A percentile compares a stretch with the other conserved stretches of the same genome.
Conservation (phyloP, 2,797 vertebrate genomes). For the Anguilla megastoma region DNA sequence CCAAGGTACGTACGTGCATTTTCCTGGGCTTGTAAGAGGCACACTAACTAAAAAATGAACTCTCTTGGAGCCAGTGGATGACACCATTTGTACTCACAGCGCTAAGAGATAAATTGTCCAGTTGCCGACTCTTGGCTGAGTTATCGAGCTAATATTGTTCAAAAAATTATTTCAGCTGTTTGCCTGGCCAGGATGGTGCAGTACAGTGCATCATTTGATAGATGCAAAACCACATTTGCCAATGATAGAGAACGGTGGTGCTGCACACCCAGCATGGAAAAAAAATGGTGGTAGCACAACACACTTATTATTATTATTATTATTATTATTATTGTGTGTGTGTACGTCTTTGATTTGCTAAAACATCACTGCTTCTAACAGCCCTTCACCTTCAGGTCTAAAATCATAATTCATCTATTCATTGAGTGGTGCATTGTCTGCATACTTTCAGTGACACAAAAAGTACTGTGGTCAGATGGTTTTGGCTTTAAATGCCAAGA, state of each 20-base stretch:
- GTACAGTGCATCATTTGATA: neutral
- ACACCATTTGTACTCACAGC: neutral
- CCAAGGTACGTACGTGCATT: neutral
- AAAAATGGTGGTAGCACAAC: neutral
- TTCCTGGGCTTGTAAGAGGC: neutral
- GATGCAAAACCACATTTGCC: neutral
- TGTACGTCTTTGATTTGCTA: too few relatives aligned
- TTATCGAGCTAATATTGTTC: neutral
- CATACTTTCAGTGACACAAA: too few relatives aligned
- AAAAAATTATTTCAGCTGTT: neutral
- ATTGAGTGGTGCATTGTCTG: too few relatives aligned
- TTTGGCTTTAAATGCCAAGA: too few relatives aligned
- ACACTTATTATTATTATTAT: too few relatives aligned
- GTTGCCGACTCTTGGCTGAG: neutral
- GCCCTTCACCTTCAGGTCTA: too few relatives aligned
- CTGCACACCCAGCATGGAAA: neutral
- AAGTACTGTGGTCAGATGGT: too few relatives aligned
- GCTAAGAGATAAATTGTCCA: neutral
- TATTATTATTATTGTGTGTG: too few relatives aligned
- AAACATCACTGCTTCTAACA: too few relatives aligned
- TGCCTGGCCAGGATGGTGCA: neutral
- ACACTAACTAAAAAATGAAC: neutral
- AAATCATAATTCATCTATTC: too few relatives aligned
- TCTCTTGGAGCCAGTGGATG: neutral
- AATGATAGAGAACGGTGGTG: neutral